A percentile compares a stretch with the other conserved stretches of the same genome.
phyloP scores from a whole-genome alignment of 2,797 vertebrate species.

The Cyprinella venusta region DNA sequence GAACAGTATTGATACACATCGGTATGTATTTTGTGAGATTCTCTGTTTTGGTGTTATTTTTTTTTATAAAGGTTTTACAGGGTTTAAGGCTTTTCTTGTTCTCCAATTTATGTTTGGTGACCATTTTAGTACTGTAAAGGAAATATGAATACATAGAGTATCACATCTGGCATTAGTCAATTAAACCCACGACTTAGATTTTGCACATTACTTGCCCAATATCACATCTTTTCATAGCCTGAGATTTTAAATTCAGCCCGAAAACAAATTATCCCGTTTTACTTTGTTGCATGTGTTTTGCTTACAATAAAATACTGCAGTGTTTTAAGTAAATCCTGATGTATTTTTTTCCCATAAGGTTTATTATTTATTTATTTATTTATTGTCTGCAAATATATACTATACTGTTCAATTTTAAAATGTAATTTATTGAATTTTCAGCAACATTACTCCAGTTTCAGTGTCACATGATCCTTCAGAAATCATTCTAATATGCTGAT shows the following conservation, averaged over 20 bases:
- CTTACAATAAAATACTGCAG: constrained; percentile 43
- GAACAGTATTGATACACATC: constrained; percentile 44
- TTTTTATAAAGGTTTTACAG: constrained; percentile 44
- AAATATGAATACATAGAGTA: background rate
- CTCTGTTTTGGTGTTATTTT: constrained; percentile 25
- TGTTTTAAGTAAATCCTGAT: constrained; percentile 39
- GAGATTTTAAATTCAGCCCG: background rate
- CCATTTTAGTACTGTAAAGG: constrained; percentile 8
- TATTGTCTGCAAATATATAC: background rate
- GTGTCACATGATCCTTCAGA: background rate
- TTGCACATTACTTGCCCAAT: constrained; percentile 11
- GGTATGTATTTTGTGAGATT: constrained; percentile 40
- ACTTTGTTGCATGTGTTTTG: constrained; percentile 45
- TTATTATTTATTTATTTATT: background rate
- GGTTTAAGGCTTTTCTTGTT: constrained; percentile 31
- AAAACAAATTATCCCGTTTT: constrained; percentile 24
- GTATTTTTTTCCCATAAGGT: background rate
- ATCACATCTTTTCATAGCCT: background rate
- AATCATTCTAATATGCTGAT: background rate
- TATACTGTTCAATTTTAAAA: background rate
- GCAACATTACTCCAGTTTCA: background rate
- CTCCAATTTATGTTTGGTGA: constrained; percentile 4
- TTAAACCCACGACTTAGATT: background rate
- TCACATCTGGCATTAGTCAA: background rate
- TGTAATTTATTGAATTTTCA: background rate